Evolutionary conservation across 2,888 invertebrate genomes (phyloP), one percentile per base, ranked within the genome.

Genomic region (Eudasyphora cyanicolor): DNA sequence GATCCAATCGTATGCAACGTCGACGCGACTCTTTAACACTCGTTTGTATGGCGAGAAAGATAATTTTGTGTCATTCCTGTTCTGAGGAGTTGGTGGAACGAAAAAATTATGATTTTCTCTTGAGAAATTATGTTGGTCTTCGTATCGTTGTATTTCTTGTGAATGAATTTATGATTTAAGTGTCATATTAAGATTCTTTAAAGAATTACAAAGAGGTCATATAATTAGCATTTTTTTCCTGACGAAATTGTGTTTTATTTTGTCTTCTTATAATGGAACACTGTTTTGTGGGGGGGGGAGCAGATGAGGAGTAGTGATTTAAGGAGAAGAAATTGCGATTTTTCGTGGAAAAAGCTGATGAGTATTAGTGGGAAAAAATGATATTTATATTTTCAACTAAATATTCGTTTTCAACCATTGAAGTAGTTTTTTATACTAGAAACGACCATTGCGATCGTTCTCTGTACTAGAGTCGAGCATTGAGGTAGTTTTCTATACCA

Each of bases 131-230:
- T 67, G 67, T 67, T 42, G 1, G 35, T 3, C 24, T 57, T 12
- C 27, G 27, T 32, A 29, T 29, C 10, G 62, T 60, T 64, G 14
- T 17, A 24, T 69, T 74, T 51, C 35, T 57, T 6, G 35, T 71
- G 10, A 69, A 69, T 76, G 21, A 57, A 76, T 76, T 79, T 82
- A 82, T 79, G 82, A 76, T 74, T 76, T 60, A 76, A 60, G 49
- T 76, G 79, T 73, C 82, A 75, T 51, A 76, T 73, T 38, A 71
- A 62, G 42, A 78, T 64, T 71, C 67, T 73, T 57, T 17, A 10
- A 60, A 21, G 73, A 73, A 42, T 57, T 60, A 57, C 60, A 57
- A 42, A 67, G 19, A 67, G 21, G 24, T 67, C 12, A 67, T 67
- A 67, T 64, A 64, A 64, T 64, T 64, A 62, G 62, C 57, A 57